Evolutionary conservation across 2,888 invertebrate genomes (phyloP), one percentile per base, ranked within the genome.

Genomic region (Ochropleura plecta): DNA sequence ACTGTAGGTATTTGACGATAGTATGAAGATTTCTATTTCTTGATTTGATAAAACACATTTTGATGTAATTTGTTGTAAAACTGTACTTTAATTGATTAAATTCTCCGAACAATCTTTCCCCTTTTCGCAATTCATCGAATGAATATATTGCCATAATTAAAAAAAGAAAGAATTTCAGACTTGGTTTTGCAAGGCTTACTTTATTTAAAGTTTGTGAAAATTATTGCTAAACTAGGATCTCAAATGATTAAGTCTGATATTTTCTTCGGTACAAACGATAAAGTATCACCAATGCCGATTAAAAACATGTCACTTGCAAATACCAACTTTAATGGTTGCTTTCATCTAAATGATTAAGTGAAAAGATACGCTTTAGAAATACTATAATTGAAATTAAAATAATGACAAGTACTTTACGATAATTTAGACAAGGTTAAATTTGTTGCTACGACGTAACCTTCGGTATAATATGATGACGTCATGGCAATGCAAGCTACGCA

Each of bases 371-470:
- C 53, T 62, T 76, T 55, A 14, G n/a, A 48, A 30, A 51, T 7
- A 53, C 16, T 44, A n/a, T 51, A 48, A 55, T 30, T 8, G 12
- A 59, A 46, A 14, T n/a, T 51, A 78, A 49, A 42, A 53, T 14
- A 3, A 5, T 16, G 30, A 30, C 30, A 30, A 30, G 30, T 60
- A 42, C 9, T 70, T 51, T 48, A 40, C 44, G 40, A 44, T 62
- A 0, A n/a, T 70, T 5, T 14, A 51, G 20, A 73, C 8, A 60
- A n/a, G 44, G 16, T 12, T 53, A 3, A 7, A 4, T 48, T 46
- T 30, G 12, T 81, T 73, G 67, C 78, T 78, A 81, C 78, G 81
- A 12, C 75, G 81, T 64, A 75, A 44, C 76, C 48, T 1, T 46
- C 5, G 10, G n/a, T n/a, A n/a, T n/a, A 30, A 30, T 30, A 12